phyloP scores from a whole-genome alignment of 2,888 invertebrate species.

The Macropis europaea region DNA sequence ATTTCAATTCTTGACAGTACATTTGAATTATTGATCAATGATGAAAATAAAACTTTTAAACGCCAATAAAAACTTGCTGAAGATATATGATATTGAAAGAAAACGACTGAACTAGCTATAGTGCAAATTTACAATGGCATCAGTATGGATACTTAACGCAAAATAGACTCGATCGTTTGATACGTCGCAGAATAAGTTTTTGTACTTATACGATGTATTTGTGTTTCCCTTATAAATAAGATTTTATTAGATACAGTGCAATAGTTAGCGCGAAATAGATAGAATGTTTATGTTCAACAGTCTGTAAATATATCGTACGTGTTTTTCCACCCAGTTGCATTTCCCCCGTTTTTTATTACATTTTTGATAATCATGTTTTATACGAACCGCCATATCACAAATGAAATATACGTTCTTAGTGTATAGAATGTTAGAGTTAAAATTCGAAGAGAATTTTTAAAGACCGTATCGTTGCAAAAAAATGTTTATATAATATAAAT shows the following conservation, averaged over 20 bases:
- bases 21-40: background rate
- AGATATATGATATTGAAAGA: background rate
- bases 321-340: background rate
- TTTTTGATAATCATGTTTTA: background rate
- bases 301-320: constrained; percentile 20
- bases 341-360: background rate
- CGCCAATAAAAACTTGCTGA: background rate
- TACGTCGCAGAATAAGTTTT: background rate
- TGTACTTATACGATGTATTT: constrained; percentile 25
- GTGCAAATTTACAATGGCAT: constrained; percentile 3
- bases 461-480: background rate
- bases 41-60: too few relatives aligned
- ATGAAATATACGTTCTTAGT: background rate
- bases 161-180: constrained; percentile 8
- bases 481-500: background rate
- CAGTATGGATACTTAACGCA: background rate
- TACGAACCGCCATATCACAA: background rate
- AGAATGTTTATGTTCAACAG: constrained; percentile 9
- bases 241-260: constrained; percentile 22
- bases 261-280: constrained; percentile 24
- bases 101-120: constrained; percentile 40
- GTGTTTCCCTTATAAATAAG: constrained; percentile 4
- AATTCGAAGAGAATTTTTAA: background rate
- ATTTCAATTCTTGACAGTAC: background rate
- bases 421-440: background rate